A percentile compares a stretch with the other conserved stretches of the same genome.
Evolutionary conservation across 2,797 vertebrate species (phyloP).

Genomic region (Sternarchorhynchus goeldii): DNA sequence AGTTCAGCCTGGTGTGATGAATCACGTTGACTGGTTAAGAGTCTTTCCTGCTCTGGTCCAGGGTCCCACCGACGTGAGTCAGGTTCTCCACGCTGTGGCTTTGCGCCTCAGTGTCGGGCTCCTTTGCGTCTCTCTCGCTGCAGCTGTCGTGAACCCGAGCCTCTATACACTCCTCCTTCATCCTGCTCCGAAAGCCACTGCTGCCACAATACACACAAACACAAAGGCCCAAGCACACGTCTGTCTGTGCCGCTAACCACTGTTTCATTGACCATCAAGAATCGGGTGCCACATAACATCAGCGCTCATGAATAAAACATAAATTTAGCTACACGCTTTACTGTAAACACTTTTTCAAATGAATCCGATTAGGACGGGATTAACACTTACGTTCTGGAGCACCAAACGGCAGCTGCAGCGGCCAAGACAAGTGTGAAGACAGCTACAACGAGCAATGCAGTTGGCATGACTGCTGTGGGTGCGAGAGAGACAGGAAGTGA

Average conservation of each 20-base stretch:
- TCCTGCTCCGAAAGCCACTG: not conserved
- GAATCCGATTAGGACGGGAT: not conserved
- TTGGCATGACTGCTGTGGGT: slow-evolving; percentile 58
- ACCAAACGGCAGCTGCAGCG: slow-evolving; percentile 58
- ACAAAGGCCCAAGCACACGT: too few species aligned
- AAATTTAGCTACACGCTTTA: too few species aligned
- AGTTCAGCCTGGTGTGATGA: not conserved
- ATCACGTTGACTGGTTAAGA: not conserved
- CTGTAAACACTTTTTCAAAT: too few species aligned
- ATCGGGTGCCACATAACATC: not conserved
- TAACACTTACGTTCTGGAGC: slow-evolving; percentile 68
- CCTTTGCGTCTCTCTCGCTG: slow-evolving; percentile 45
- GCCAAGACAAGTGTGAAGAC: slow-evolving; percentile 61
- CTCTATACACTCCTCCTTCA: slow-evolving; percentile 61
- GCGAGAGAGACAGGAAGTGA: slow-evolving; percentile 5
- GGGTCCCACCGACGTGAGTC: not conserved
- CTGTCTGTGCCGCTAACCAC: too few species aligned
- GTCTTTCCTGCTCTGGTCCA: not conserved
- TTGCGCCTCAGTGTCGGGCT: slow-evolving; percentile 41
- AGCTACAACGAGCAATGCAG: slow-evolving; percentile 63
- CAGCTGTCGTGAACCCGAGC: slow-evolving; percentile 59
- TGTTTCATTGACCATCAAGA: too few species aligned
- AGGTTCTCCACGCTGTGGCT: slow-evolving; percentile 44
- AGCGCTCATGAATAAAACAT: too few species aligned
- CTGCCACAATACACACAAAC: not conserved